Percentiles rank a stretch among this genome's conserved stretches.
phyloP scores from a whole-genome alignment of 2,888 invertebrate species.

The Drosophila tanythrix region DNA sequence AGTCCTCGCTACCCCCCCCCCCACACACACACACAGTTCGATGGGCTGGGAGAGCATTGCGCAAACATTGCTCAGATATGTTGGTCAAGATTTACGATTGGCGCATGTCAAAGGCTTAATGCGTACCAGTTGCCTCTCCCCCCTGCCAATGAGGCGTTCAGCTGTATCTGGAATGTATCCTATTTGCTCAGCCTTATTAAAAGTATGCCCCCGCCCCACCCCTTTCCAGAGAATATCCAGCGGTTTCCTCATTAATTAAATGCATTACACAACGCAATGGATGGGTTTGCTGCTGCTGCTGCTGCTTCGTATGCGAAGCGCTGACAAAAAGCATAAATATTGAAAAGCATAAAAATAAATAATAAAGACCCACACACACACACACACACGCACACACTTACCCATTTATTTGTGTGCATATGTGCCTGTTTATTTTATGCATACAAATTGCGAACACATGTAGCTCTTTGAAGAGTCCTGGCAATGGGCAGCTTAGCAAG shows the following conservation, averaged over 20 bases:
- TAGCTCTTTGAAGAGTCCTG: constrained; percentile 44
- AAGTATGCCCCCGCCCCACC: constrained; percentile 17
- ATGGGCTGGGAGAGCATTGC: constrained; percentile 39
- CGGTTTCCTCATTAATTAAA: constrained; percentile 76
- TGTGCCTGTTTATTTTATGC: constrained; percentile 51
- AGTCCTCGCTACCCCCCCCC: constrained; percentile 8
- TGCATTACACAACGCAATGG: constrained; percentile 55
- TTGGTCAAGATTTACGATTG: constrained; percentile 82
- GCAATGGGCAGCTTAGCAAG: neutral
- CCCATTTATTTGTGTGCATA: neutral
- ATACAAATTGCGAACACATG: constrained; percentile 69
- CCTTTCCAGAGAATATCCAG: constrained; percentile 25
- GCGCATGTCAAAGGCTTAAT: constrained; percentile 82
- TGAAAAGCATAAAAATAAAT: constrained; percentile 77
- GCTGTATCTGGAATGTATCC: constrained; percentile 40
- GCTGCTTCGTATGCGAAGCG: constrained; percentile 62
- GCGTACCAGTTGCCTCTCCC: constrained; percentile 28
- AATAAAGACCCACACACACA: constrained; percentile 43
- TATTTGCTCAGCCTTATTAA: constrained; percentile 75
- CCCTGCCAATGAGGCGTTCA: constrained; percentile 19
- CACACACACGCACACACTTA: neutral
- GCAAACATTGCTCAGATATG: constrained; percentile 79
- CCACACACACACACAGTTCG: neutral
- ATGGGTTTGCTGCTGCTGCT: neutral
- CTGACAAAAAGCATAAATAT: constrained; percentile 76